phyloP scores from a whole-genome alignment of 2,113 vertebrate species.

The Raphicerus campestris region DNA sequence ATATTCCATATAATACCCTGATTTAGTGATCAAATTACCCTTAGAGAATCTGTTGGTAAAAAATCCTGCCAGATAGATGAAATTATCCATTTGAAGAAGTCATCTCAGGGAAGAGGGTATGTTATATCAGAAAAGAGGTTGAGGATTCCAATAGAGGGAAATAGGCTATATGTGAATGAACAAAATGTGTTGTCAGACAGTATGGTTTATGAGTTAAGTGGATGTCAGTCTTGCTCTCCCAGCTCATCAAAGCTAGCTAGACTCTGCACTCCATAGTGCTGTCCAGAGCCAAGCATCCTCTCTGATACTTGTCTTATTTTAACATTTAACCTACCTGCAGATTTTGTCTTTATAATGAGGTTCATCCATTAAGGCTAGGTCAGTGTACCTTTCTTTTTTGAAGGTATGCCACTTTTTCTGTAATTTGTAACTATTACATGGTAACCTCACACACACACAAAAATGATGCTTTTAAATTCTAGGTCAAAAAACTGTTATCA shows the following conservation, averaged over 20 bases:
- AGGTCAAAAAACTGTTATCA: neutral
- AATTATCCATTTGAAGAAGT: neutral
- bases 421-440: neutral
- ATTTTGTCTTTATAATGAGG: neutral
- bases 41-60: neutral
- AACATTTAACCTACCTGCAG: neutral
- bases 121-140: neutral
- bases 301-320: neutral
- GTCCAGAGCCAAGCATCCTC: neutral
- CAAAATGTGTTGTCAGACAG: neutral
- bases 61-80: neutral
- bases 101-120: neutral
- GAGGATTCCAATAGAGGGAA: neutral
- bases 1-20: neutral
- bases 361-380: neutral
- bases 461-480: slow-evolving; percentile 21
- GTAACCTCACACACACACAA: neutral
- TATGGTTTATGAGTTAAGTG: neutral
- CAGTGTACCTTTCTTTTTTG: neutral
- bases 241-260: neutral
- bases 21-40: neutral
- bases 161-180: neutral
- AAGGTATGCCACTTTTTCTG: neutral
- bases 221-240: neutral
- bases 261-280: neutral